Evolutionary conservation across 2,888 invertebrate species (phyloP), one percentile per base, ranked within the genome.

Genomic region (Leptinotarsa tumamoca): DNA sequence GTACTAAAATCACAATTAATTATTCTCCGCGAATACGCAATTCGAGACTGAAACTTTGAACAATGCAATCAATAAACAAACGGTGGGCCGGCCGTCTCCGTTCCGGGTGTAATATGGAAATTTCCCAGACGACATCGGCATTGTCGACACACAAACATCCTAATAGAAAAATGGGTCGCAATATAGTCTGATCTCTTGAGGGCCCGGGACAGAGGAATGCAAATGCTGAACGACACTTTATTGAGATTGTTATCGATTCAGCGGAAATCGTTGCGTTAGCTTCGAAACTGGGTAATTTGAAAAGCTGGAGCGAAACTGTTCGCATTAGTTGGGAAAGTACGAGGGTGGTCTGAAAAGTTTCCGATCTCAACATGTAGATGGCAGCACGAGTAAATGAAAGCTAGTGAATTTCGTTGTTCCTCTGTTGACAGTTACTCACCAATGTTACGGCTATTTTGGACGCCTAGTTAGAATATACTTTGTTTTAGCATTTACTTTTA

Each of bases 1-100:
- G 58, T 2, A 63, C 17, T 33, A 63, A 63, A 63, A n/a, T 5
- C 17, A 17, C 13, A 5, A 63, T 33, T 14, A 27, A 61, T 63
- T 61, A 63, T 58, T 71, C 49, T 61, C 58, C 63, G 50, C 50
- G 23, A 71, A 43, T 63, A 21, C 61, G 50, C 49, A 71, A 50
- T 71, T 71, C 50, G 61, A 49, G 33, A 18, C 18, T 50, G 61
- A 51, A 71, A 71, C 63, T 71, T 66, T 50, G 21, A 71, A 71
- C 71, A 71, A 71, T 66, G 66, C 71, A 52, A 49, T 52, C 52
- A 52, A 71, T 66, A 52, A 49, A 51, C 51, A 66, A 71, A 71
- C 66, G 14, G n/a, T 5, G 33, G 33, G 33, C 33, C n/a, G 61
- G 63, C n/a, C 27, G 33, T 43, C 63, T 14, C 63, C 43, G 33